Conservation (phyloP, 2,888 invertebrate genomes). For the Melanophora roralis region DNA sequence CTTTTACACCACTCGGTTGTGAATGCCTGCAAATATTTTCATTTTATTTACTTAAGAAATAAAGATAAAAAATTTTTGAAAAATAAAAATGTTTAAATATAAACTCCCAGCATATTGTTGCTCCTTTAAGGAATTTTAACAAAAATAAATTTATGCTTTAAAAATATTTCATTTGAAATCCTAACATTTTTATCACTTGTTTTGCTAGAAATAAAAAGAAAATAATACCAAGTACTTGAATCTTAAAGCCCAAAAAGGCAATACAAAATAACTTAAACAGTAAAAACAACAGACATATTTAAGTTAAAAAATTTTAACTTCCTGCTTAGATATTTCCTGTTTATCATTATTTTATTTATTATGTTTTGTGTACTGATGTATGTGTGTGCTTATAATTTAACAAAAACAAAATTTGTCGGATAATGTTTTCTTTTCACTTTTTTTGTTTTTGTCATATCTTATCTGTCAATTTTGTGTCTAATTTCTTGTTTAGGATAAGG, state of each 20-base stretch:
- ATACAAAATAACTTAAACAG: background rate
- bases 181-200: background rate
- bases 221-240: background rate
- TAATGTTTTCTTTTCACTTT: background rate
- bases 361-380: background rate
- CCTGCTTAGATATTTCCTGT: conserved; percentile 47
- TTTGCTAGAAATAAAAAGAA: background rate
- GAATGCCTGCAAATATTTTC: conserved; percentile 5
- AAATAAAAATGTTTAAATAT: background rate
- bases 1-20: too few relatives aligned
- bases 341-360: conserved; percentile 41
- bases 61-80: background rate
- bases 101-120: background rate
- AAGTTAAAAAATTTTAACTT: conserved; percentile 26
- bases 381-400: too few relatives aligned
- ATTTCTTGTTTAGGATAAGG: background rate
- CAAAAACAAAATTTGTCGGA: conserved; percentile 1
- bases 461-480: background rate
- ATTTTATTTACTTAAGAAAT: conserved; percentile 38
- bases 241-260: background rate
- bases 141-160: background rate
- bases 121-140: background rate
- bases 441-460: background rate
- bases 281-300: background rate
- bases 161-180: conserved; percentile 1